A percentile compares a stretch with the other conserved stretches of the same genome.
Conservation (phyloP, 2,888 invertebrate species). For the Cheiracanthium punctorium region DNA sequence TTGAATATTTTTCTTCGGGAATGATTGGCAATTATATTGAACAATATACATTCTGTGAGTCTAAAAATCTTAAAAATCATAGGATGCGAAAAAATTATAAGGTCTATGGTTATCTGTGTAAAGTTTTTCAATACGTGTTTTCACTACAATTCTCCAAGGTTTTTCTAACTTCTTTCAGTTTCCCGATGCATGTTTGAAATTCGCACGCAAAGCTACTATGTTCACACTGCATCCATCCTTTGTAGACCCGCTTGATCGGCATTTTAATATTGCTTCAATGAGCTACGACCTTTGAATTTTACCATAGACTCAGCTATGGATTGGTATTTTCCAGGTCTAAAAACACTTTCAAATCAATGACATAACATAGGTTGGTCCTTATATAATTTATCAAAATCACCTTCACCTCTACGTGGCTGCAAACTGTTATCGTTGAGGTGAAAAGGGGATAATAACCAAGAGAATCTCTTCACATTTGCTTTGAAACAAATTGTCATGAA, state of each 20-base stretch:
- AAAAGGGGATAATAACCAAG: neutral
- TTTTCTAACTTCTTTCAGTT: neutral
- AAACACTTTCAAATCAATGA: neutral
- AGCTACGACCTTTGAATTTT: constrained; percentile 1
- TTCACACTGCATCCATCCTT: constrained; percentile 15
- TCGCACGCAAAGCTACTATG: neutral
- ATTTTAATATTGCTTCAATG: neutral
- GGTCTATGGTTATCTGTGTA: neutral
- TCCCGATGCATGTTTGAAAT: neutral
- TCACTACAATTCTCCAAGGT: neutral
- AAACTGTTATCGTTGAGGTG: constrained; percentile 7
- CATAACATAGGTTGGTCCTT: neutral
- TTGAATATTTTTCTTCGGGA: neutral
- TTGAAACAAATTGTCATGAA: neutral
- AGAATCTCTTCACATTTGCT: constrained; percentile 4
- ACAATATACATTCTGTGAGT: neutral
- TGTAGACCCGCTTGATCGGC: neutral
- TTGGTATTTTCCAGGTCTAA: neutral
- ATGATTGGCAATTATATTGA: neutral
- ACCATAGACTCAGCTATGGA: neutral
- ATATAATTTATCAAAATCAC: constrained; percentile 18
- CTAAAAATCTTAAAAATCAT: neutral
- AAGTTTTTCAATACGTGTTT: neutral
- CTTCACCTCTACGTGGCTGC: neutral
- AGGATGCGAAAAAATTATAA: neutral